Evolutionary conservation across 1,140 invertebrate species (phyloP).

Genomic region (Leptinotarsa texana): DNA sequence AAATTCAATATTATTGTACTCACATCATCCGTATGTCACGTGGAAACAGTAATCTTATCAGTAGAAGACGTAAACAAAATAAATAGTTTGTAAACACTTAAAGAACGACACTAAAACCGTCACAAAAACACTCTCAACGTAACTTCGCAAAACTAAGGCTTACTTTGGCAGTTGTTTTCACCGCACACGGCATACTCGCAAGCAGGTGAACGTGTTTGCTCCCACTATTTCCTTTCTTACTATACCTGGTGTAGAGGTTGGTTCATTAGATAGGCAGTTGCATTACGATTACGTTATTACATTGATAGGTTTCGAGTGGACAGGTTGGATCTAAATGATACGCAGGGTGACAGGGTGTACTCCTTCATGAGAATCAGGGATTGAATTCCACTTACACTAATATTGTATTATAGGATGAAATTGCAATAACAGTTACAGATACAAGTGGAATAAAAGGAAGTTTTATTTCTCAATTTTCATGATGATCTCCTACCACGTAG

Average conservation of each 20-base stretch:
- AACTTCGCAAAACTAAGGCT: background rate
- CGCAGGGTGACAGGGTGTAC: background rate
- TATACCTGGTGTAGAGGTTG: conserved; percentile 9
- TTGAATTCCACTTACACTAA: background rate
- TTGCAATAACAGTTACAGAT: background rate
- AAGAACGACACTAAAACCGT: background rate
- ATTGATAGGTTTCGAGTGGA: background rate
- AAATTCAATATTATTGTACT: background rate
- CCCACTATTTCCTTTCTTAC: conserved; percentile 21
- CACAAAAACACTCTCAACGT: background rate
- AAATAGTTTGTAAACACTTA: background rate
- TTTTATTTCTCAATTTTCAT: too few species aligned
- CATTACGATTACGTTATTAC: background rate
- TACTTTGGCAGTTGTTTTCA: conserved; percentile 9
- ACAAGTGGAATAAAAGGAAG: too few species aligned
- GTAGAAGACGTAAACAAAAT: background rate
- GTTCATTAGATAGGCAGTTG: background rate
- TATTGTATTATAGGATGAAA: background rate
- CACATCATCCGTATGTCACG: background rate
- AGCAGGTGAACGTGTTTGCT: conserved; percentile 18
- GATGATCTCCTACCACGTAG: too few species aligned
- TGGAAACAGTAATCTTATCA: background rate
- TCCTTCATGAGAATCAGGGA: background rate
- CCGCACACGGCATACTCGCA: background rate
- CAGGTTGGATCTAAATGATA: background rate